Conservation (phyloP, 2,797 vertebrate genomes). For the Catharus ustulatus region DNA sequence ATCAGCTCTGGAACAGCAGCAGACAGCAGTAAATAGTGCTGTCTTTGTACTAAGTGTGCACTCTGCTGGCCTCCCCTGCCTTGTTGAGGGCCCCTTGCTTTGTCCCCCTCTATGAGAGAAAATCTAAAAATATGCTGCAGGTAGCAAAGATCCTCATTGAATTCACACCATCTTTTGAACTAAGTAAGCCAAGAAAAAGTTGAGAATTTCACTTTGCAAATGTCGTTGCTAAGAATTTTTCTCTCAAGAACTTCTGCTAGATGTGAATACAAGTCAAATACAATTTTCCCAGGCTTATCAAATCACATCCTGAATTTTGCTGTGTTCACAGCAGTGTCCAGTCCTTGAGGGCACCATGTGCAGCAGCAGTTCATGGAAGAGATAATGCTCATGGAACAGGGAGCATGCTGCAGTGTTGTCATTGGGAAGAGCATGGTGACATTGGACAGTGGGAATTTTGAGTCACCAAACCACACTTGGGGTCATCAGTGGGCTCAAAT, state of each 20-base stretch:
- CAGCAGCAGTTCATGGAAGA: background rate
- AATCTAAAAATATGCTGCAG: background rate
- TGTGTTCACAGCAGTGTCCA: background rate
- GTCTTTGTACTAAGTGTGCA: background rate
- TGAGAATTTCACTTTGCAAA: background rate
- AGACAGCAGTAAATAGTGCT: conserved; percentile 16
- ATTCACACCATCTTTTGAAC: background rate
- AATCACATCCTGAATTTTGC: background rate
- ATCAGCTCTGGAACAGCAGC: conserved; percentile 52
- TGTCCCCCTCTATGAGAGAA: background rate
- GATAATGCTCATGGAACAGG: background rate
- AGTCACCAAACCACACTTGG: rapidly evolving
- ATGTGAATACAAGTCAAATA: background rate
- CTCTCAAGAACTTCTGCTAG: background rate
- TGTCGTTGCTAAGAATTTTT: background rate
- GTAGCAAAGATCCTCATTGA: background rate
- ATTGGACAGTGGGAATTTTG: background rate
- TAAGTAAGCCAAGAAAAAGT: background rate
- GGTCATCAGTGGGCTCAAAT: background rate
- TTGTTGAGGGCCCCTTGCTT: background rate
- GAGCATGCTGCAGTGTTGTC: background rate
- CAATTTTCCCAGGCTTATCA: background rate
- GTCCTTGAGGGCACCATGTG: background rate
- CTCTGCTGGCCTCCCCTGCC: background rate
- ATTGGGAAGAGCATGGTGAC: background rate